phyloP scores from a whole-genome alignment of 2,113 vertebrate species.

The Nipponia nippon region DNA sequence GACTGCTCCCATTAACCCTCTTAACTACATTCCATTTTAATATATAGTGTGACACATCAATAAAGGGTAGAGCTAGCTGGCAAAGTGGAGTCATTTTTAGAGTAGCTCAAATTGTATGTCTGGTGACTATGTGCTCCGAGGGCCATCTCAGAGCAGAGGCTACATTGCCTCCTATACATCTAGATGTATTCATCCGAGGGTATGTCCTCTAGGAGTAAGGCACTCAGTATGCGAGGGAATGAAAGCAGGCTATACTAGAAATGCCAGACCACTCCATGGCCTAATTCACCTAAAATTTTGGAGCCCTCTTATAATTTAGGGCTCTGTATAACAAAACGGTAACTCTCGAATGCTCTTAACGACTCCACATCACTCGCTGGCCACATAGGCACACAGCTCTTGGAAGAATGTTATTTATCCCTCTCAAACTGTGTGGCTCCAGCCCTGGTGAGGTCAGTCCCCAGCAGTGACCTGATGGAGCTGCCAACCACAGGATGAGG shows the following conservation, averaged over 20 bases:
- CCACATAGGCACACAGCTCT: not conserved
- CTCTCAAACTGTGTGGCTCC: not conserved
- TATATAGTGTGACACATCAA: too few relatives aligned
- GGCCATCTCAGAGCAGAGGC: not conserved
- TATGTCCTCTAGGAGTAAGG: not conserved
- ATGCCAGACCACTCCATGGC: too few relatives aligned
- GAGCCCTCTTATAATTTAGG: not conserved
- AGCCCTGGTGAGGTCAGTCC: not conserved
- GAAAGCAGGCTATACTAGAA: not conserved
- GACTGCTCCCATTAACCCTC: not conserved
- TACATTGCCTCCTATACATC: not conserved
- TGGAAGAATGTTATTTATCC: accelerated
- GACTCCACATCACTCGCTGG: not conserved
- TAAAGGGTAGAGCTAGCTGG: not conserved
- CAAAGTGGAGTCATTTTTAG: not conserved
- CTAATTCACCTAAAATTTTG: not conserved
- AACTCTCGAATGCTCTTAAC: not conserved
- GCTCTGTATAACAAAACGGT: not conserved
- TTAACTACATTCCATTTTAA: not conserved
- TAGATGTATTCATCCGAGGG: not conserved
- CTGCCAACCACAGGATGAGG: not conserved
- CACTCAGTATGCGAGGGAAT: not conserved
- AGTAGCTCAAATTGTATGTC: not conserved
- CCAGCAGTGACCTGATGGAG: not conserved
- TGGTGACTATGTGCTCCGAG: not conserved